Conservation (phyloP, 2,888 invertebrate species). For the Campopleginae sp. region DNA sequence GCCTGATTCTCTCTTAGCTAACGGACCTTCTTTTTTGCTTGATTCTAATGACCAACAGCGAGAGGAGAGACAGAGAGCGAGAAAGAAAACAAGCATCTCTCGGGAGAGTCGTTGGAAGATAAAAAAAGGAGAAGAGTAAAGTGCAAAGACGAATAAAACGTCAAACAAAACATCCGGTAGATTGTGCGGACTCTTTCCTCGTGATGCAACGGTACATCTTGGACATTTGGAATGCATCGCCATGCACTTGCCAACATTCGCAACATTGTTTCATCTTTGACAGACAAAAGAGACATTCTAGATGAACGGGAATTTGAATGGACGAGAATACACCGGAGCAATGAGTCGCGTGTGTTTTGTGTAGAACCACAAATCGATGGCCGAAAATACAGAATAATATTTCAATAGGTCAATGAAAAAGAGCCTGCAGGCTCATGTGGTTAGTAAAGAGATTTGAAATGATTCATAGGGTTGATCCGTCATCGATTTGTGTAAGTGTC, state of each 20-base stretch:
- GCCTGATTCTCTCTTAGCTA: conserved; percentile 57
- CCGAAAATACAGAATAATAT: not conserved
- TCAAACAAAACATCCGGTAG: conserved; percentile 38
- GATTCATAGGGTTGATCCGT: not conserved
- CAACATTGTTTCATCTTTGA: not conserved
- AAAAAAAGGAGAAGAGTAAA: conserved; percentile 70
- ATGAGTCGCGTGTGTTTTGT: conserved; percentile 11
- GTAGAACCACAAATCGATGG: conserved; percentile 47
- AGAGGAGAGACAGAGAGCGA: conserved; percentile 23
- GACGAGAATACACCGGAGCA: not conserved
- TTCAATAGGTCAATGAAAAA: conserved; percentile 5
- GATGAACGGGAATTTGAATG: not conserved
- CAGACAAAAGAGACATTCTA: not conserved
- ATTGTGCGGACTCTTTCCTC: conserved; percentile 50
- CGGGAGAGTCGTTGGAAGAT: conserved; percentile 70
- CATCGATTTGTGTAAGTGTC: conserved; percentile 36
- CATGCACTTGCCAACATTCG: not conserved
- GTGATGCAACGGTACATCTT: conserved; percentile 52
- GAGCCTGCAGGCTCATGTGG: not conserved
- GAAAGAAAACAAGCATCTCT: conserved; percentile 12
- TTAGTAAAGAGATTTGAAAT: not conserved
- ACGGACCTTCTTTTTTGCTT: conserved; percentile 66
- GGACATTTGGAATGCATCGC: conserved; percentile 47
- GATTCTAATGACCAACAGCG: conserved; percentile 66
- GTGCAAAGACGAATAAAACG: conserved; percentile 28